Base-by-base conservation (phyloP, 2,888 invertebrate genomes). In the Callinectes sapidus region DNA sequence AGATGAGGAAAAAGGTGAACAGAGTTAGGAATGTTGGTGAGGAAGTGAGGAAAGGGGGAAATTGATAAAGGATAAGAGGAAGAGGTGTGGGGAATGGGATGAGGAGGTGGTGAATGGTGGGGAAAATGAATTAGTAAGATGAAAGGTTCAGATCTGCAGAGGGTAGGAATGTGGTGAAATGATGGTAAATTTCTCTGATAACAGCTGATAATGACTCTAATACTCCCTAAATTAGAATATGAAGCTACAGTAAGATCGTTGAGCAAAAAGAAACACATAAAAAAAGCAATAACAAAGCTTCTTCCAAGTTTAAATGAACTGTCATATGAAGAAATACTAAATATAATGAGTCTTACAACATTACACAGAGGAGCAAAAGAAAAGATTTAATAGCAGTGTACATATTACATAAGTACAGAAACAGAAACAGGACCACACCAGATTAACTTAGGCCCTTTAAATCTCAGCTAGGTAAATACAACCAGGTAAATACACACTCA, bases 401-500 rank as follows among this genome's bases (percentile, higher is more conserved):
- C 66, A 89, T 39, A 86, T 39, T 39, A 86, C 85, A 86, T 42
- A 87, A 54, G 54, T 48, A 35, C 87, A 48, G 55, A 87, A 14
- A 87, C 87, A 48, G 28, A 48, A 54, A 42, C 87, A 35, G 16
- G 28, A 13, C 28, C 18, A 81, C 81, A 23, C 81, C n/a, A n/a
- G n/a, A n/a, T n/a, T n/a, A n/a, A n/a, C n/a, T n/a, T n/a, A n/a
- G n/a, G n/a, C n/a, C n/a, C n/a, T n/a, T n/a, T n/a, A n/a, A n/a
- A n/a, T n/a, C n/a, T n/a, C n/a, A n/a, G n/a, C n/a, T n/a, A n/a
- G n/a, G n/a, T n/a, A n/a, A n/a, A n/a, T n/a, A n/a, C n/a, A n/a
- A n/a, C n/a, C n/a, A n/a, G n/a, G n/a, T n/a, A n/a, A n/a, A n/a
- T 35, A 3, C 35, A 81, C 14, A 90, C 93, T 54, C 90, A 95